Evolutionary conservation across 2,797 vertebrate species (phyloP).

Genomic region (Falco biarmicus): DNA sequence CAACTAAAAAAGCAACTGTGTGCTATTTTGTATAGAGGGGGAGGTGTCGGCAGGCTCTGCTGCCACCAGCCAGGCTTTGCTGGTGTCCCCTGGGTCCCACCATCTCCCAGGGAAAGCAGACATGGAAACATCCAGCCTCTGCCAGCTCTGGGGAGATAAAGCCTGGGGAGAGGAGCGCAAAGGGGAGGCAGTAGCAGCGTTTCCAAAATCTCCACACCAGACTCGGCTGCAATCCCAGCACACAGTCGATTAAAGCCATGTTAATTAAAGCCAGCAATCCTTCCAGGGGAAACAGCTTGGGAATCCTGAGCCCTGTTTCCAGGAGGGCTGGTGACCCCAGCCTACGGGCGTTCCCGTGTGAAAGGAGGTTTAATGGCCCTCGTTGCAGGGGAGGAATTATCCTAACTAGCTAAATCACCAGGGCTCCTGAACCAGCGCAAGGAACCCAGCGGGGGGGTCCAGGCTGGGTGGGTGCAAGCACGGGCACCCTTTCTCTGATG

Average conservation of each 20-base stretch:
- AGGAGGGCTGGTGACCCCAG: background rate
- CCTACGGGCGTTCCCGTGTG: background rate
- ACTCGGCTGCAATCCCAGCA: background rate
- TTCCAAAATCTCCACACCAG: background rate
- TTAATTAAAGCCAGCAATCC: background rate
- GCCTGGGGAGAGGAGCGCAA: background rate
- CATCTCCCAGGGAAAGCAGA: background rate
- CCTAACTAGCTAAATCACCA: background rate
- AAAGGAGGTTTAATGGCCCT: background rate
- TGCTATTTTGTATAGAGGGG: background rate
- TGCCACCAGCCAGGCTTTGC: background rate
- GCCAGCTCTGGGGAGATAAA: background rate
- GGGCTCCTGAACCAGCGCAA: background rate
- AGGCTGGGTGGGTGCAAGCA: background rate
- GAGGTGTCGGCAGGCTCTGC: background rate
- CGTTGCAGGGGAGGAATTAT: background rate
- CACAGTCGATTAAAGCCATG: fast-evolving
- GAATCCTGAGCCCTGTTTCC: background rate
- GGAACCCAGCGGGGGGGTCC: background rate
- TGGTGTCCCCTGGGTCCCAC: background rate
- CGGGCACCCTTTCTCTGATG: background rate
- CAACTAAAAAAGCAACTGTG: background rate
- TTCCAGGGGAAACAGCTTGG: background rate
- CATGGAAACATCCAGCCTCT: background rate
- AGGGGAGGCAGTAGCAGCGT: background rate